These are phyloP conservation scores for Chouioia cunea DNA, from an alignment of 2,888 invertebrate species.

Conservation along the genomic window DNA sequence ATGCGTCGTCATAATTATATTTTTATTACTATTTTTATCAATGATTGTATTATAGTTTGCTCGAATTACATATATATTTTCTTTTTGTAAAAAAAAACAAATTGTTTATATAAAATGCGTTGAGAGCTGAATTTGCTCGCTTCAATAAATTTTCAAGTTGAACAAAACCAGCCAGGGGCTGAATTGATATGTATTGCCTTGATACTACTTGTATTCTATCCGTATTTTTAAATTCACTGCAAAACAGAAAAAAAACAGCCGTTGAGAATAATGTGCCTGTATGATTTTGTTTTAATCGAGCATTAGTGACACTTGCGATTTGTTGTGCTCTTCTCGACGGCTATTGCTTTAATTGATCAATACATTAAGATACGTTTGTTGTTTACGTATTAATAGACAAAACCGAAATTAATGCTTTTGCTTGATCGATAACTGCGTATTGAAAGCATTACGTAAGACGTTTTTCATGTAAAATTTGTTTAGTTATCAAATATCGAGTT, in stretches of 20 bases:
- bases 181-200: conserved; percentile 31
- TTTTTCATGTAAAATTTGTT: conserved; percentile 7
- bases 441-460: conserved; percentile 22
- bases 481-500: conserved; percentile 21
- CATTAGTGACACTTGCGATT: conserved; percentile 21
- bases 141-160: conserved; percentile 11
- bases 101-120: conserved; percentile 12
- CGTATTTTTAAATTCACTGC: conserved; percentile 31
- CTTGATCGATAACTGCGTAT: conserved; percentile 31
- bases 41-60: conserved; percentile 27
- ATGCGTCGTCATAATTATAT: conserved; percentile 28
- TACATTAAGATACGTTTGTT: conserved; percentile 36
- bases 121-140: conserved; percentile 20
- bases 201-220: conserved; percentile 29
- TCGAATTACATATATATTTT: neutral
- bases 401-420: conserved; percentile 33
- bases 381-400: conserved; percentile 38
- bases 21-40: conserved; percentile 28
- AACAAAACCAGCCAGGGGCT: conserved; percentile 10
- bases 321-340: conserved; percentile 23
- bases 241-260: conserved; percentile 32
- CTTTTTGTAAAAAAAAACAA: conserved; percentile 12
- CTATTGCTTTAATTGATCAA: conserved; percentile 26
- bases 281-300: conserved; percentile 15
- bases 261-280: conserved; percentile 35